Evolutionary conservation across 2,888 invertebrate genomes (phyloP), one percentile per base, ranked within the genome.

Genomic region (Synanthedon vespiformis): DNA sequence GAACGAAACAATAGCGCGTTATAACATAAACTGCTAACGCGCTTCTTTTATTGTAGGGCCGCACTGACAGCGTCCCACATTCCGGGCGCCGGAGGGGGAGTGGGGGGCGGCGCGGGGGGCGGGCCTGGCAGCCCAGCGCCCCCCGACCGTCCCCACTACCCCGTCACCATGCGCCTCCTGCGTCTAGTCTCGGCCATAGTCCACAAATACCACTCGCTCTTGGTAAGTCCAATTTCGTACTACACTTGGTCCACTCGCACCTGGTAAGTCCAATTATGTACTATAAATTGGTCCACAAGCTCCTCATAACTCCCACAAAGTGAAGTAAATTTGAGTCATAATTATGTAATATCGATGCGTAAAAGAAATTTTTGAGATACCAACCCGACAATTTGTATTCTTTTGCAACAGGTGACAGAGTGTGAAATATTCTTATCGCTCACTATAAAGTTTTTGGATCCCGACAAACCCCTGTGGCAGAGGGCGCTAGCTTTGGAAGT

Each of bases 371-470:
- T 16, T 16, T 1, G 16, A n/a, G n/a, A n/a, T n/a, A n/a, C n/a
- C 2, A 22, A 22, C 5, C 22, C 1, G n/a, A n/a, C 22, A 40
- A 54, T 44, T 27, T 40, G 11, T 48, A 14, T 40, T 55, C 48
- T 51, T 57, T 51, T 58, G 56, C 61, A 72, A 10, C 72, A 95
- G 95, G 92, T 96, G 40, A 99, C 99, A 0, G 98, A 99, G 80
- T 98, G 98, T 80, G 99, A 99, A 86, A 99, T 99, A 72, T 99
- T 99, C 82, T 88, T 99, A 48, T 98, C 98, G 0, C 88, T 99
- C 51, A 94, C 99, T 52, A 95, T 99, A 41, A 98, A 99, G 80
- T 99, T 99, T 83, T 87, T 99, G 76, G 99, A 99, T 76, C 95
- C 96, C 0, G 99, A 99, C 73, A 97, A 98, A 80, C 97, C 97